Percentiles rank a stretch among this genome's conserved stretches.
These are phyloP conservation scores for Calameuta filiformis DNA, from an alignment of 2,888 invertebrate species.

Conservation along the genomic window DNA sequence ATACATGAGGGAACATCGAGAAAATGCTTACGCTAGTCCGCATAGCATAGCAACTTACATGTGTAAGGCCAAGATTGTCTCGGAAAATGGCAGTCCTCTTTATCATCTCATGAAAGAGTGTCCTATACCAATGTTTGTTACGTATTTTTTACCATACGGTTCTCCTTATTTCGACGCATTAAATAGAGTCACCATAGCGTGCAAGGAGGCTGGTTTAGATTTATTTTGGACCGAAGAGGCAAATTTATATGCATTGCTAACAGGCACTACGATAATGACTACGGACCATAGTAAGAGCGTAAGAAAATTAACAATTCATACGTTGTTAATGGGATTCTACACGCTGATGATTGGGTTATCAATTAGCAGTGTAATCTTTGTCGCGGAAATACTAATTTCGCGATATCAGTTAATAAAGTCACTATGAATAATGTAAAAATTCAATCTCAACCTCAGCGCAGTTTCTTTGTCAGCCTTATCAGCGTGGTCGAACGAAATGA, in stretches of 20 bases:
- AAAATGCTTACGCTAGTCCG: slow-evolving; percentile 7
- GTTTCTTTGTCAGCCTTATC: neutral
- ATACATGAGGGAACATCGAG: slow-evolving; percentile 1
- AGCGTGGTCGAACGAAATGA: neutral
- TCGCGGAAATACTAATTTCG: neutral
- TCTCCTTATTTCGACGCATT: slow-evolving; percentile 15
- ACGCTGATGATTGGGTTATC: slow-evolving; percentile 7
- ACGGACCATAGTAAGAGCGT: neutral
- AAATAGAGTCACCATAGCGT: neutral
- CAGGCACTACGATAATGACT: neutral
- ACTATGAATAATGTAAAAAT: neutral
- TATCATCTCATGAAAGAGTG: slow-evolving; percentile 14
- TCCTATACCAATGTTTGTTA: neutral
- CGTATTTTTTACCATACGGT: slow-evolving; percentile 14
- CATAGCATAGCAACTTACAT: neutral
- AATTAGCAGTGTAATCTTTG: slow-evolving; percentile 1
- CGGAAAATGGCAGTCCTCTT: slow-evolving; percentile 9
- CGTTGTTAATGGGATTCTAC: slow-evolving; percentile 8
- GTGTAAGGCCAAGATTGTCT: neutral
- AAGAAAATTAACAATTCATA: slow-evolving; percentile 11
- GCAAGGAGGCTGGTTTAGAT: slow-evolving; percentile 11
- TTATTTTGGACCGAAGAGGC: slow-evolving; percentile 7
- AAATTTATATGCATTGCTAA: neutral
- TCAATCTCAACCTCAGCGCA: neutral
- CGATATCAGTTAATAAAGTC: neutral